Evolutionary conservation across 2,888 invertebrate species (phyloP), one percentile per base, ranked within the genome.

Genomic region (Ferdinandea cuprea): DNA sequence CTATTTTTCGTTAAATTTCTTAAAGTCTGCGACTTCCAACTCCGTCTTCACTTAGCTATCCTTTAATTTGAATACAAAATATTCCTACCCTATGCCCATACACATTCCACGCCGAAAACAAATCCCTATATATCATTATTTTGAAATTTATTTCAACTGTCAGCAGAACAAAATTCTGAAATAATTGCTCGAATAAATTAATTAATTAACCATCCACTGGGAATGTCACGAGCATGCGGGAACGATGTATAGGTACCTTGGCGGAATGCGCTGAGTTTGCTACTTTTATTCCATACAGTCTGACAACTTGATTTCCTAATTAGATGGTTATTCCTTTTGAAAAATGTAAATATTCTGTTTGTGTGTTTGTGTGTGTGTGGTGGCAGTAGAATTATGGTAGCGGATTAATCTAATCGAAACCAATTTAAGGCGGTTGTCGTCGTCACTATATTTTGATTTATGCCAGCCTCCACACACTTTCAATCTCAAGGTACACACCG

Each of bases 301-400:
- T 35, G 35, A 11, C 35, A 35, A n/a, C n/a, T 35, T 35, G 35
- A 35, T 35, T 35, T 35, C 35, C 35, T 35, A 35, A 35, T 35
- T 35, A 35, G n/a, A 2, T 7, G n/a, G 5, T 25, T 25, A 25
- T 25, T 25, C 5, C 25, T 25, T n/a, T n/a, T n/a, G n/a, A n/a
- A n/a, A n/a, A n/a, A n/a, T n/a, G n/a, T 3, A 25, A 25, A 25
- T 25, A 25, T 25, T 25, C 25, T 25, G 3, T 5, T 3, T 25
- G 25, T 25, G 25, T 25, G 5, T 25, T 3, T 25, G 2, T 25
- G n/a, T n/a, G n/a, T n/a, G n/a, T n/a, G n/a, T n/a, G n/a, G n/a
- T n/a, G n/a, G n/a, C 5, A 25, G 25, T 2, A 5, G 25, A 25
- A 25, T 25, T 25, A 25, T 25, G 5, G 2, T 25, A 25, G 25